These are phyloP conservation scores for Cheilosia variabilis DNA, from an alignment of 2,888 invertebrate genomes.

Conservation along the genomic window DNA sequence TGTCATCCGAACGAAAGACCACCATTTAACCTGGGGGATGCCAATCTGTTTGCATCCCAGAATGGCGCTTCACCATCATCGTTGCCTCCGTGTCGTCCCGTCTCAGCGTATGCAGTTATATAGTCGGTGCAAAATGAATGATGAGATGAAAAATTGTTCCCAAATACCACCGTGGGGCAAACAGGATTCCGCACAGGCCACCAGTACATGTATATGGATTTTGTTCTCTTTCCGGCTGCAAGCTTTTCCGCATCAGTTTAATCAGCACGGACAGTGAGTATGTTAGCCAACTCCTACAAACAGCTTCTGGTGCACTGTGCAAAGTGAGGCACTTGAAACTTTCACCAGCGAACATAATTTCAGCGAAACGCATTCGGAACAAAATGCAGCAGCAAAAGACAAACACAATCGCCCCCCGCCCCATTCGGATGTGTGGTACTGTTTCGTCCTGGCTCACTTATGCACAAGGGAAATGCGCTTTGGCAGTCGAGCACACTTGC, in stretches of 20 bases:
- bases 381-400: constrained; percentile 23
- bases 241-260: constrained; percentile 56
- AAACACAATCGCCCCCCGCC: background rate
- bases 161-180: constrained; percentile 39
- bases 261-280: constrained; percentile 53
- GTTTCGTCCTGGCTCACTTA: constrained; percentile 42
- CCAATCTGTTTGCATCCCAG: constrained; percentile 34
- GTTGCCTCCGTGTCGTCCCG: background rate
- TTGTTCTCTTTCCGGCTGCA: constrained; percentile 2
- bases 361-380: constrained; percentile 34
- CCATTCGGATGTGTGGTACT: background rate
- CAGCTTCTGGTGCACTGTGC: constrained; percentile 25
- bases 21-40: constrained; percentile 52
- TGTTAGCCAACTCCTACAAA: constrained; percentile 37
- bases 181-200: constrained; percentile 12
- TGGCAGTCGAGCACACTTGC: constrained; percentile 19
- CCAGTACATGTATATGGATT: constrained; percentile 1
- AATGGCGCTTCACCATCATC: constrained; percentile 7
- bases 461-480: constrained; percentile 43
- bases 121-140: constrained; percentile 36
- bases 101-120: background rate
- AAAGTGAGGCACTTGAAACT: constrained; percentile 42
- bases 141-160: constrained; percentile 16
- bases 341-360: constrained; percentile 31
- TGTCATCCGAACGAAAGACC: constrained; percentile 11